Percentiles rank a stretch among this genome's conserved stretches.
These are phyloP conservation scores for Paracanthobrama guichenoti DNA, from an alignment of 2,113 vertebrate genomes.

Conservation along the genomic window DNA sequence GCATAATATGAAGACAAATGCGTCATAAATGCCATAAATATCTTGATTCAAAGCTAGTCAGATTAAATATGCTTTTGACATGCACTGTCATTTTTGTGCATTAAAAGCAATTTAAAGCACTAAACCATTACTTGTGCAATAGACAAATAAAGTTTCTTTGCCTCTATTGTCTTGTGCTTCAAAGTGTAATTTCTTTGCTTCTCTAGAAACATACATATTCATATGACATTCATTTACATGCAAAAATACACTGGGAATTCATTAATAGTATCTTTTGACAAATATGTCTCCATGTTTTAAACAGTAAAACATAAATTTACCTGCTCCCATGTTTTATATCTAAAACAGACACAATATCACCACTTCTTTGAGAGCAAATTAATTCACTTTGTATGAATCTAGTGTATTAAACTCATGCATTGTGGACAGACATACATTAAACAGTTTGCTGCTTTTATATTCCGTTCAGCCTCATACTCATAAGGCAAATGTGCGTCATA, in stretches of 20 bases:
- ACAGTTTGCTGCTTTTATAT: neutral
- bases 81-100: slow-evolving; percentile 8
- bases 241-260: slow-evolving; percentile 67
- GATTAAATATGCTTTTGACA: neutral
- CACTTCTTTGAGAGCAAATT: neutral
- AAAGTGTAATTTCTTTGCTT: slow-evolving; percentile 18
- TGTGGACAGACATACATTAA: neutral
- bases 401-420: slow-evolving; percentile 1
- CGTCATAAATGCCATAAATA: slow-evolving; percentile 61
- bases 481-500: neutral
- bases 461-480: neutral
- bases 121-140: neutral
- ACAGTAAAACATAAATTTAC: slow-evolving; percentile 23
- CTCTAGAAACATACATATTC: slow-evolving; percentile 36
- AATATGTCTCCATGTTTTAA: slow-evolving; percentile 50
- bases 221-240: slow-evolving; percentile 64
- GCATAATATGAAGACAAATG: slow-evolving; percentile 4
- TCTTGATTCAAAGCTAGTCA: slow-evolving; percentile 26
- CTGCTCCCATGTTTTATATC: slow-evolving; percentile 17
- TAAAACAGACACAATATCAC: slow-evolving; percentile 13
- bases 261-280: slow-evolving; percentile 68
- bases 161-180: slow-evolving; percentile 12
- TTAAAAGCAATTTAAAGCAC: slow-evolving; percentile 1
- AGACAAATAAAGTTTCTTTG: slow-evolving; percentile 22
- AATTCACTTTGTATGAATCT: slow-evolving; percentile 4